These are phyloP conservation scores for Propithecus deckenii DNA, from an alignment of 2,797 vertebrate species.

Conservation along the genomic window DNA sequence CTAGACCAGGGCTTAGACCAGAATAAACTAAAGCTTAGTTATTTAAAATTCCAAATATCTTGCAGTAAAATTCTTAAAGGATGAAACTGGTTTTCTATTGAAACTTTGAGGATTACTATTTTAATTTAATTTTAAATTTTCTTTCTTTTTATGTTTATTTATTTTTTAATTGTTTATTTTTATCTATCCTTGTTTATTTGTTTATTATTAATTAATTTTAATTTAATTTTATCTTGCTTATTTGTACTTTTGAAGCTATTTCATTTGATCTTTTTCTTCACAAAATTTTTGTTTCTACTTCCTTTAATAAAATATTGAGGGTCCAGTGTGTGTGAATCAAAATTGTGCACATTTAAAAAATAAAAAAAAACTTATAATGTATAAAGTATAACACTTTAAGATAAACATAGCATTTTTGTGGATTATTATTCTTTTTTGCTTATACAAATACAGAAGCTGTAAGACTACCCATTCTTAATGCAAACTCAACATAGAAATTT, in stretches of 20 bases:
- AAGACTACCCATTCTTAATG: slow-evolving; percentile 80
- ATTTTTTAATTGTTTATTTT: neutral
- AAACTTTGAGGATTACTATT: slow-evolving; percentile 70
- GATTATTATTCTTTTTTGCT: neutral
- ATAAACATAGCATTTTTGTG: slow-evolving; percentile 64
- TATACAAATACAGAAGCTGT: neutral
- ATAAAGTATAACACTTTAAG: slow-evolving; percentile 59
- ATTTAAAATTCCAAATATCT: slow-evolving; percentile 74
- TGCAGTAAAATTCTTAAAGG: slow-evolving; percentile 65
- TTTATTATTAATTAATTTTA: slow-evolving; percentile 9
- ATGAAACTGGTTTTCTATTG: slow-evolving; percentile 48
- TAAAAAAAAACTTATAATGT: slow-evolving; percentile 41
- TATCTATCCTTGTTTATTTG: neutral
- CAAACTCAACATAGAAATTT: slow-evolving; percentile 87
- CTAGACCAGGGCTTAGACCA: slow-evolving; percentile 73
- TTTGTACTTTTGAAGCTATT: slow-evolving; percentile 66
- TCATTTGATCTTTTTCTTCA: slow-evolving; percentile 30
- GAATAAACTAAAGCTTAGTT: slow-evolving; percentile 67
- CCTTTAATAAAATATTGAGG: slow-evolving; percentile 46
- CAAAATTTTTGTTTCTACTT: neutral
- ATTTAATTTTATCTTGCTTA: slow-evolving; percentile 53
- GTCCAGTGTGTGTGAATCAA: slow-evolving; percentile 26
- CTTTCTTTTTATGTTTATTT: neutral
- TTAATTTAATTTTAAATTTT: slow-evolving; percentile 60
- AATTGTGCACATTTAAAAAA: slow-evolving; percentile 59